Conservation (phyloP, 1,140 invertebrate species). For the Bombus balteatus region DNA sequence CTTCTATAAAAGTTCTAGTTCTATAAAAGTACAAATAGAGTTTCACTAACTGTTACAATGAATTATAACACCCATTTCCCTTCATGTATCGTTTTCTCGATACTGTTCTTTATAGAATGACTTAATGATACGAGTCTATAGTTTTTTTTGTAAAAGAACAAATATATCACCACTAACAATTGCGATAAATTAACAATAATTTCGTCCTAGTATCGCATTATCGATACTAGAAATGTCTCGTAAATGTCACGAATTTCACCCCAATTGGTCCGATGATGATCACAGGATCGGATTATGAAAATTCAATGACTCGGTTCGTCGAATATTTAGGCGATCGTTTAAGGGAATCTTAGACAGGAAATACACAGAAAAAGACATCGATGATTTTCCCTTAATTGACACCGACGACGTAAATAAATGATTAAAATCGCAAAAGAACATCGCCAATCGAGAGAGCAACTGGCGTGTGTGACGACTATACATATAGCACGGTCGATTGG, state of each 20-base stretch:
- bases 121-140: no score
- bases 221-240: not conserved
- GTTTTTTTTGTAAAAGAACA: no score
- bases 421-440: constrained; percentile 47
- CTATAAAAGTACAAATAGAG: no score
- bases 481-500: constrained; percentile 62
- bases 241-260: not conserved
- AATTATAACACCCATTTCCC: no score
- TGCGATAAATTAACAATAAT: no score
- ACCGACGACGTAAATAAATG: constrained; percentile 24
- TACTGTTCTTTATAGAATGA: no score
- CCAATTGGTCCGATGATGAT: constrained; percentile 5
- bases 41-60: no score
- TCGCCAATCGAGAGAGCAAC: constrained; percentile 47
- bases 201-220: no score
- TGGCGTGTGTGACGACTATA: constrained; percentile 55
- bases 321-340: constrained; percentile 14
- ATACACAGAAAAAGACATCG: not conserved
- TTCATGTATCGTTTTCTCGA: no score
- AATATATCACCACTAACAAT: no score
- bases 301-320: constrained; percentile 27
- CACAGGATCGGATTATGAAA: constrained; percentile 19
- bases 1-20: no score
- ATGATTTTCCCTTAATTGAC: not conserved
- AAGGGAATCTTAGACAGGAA: not conserved